Conservation (phyloP, 2,113 vertebrate species). For the Neoarius graeffei region DNA sequence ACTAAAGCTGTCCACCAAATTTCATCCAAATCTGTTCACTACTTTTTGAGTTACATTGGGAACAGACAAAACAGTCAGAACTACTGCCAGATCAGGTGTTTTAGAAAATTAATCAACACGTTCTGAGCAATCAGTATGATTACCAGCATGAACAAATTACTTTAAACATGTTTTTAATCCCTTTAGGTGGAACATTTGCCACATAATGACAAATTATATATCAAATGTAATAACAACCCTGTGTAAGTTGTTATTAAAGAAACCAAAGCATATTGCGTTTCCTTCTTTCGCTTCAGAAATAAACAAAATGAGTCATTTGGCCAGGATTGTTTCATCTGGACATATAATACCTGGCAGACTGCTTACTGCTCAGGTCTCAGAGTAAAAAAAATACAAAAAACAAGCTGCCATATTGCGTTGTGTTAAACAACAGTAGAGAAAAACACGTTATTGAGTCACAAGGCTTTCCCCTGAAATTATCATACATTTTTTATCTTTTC, state of each 20-base stretch:
- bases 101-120: neutral
- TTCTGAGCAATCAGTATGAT: neutral
- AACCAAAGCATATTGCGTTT: neutral
- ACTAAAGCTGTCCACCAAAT: too few relatives aligned
- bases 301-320: neutral
- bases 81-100: neutral
- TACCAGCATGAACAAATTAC: neutral
- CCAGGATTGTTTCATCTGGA: neutral
- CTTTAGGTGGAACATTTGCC: neutral
- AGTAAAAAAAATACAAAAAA: neutral
- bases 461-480: neutral
- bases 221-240: neutral
- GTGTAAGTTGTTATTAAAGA: neutral
- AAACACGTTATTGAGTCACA: neutral
- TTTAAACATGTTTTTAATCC: neutral
- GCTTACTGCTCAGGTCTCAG: neutral
- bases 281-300: neutral
- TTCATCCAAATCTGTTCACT: too few relatives aligned
- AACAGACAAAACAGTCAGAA: neutral
- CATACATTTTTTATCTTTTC: neutral
- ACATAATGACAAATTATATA: neutral
- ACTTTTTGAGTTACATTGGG: too few relatives aligned
- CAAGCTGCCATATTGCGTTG: neutral
- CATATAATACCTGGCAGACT: neutral
- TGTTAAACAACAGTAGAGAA: neutral